Evolutionary conservation across 2,888 invertebrate genomes (phyloP), one percentile per base, ranked within the genome.

Genomic region (Cataglyphis albicans): DNA sequence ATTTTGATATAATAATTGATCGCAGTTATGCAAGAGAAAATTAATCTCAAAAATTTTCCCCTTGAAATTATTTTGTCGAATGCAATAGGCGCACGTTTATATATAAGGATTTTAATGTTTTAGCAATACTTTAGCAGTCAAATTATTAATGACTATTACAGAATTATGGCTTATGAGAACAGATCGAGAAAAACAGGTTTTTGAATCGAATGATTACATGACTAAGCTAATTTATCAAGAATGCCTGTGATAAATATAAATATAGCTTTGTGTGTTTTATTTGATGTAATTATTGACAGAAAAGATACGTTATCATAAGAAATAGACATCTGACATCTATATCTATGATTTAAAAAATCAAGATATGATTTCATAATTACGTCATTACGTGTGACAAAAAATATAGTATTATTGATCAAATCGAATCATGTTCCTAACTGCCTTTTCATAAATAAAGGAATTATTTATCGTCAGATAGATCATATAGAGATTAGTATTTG

Each of bases 361-460:
- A 15, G n/a, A 3, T n/a, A 38, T 6, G 21, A 41, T 21, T 35
- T 35, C 35, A 15, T 15, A 4, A 15, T 44, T 25, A 12, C 12
- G 25, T 38, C 21, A 35, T 35, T 35, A 35, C 10, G 1, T 35
- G 65, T 75, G 32, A 29, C 6, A 55, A 10, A 3, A n/a, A n/a
- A 52, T 12, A 25, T 32, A 48, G 44, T 35, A 35, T 73, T 25
- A 18, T 5, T 52, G 55, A 70, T 75, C 21, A 2, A 48, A 52
- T 80, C 61, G 55, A 81, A 61, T 44, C 55, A 18, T 85, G 18
- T 9, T 35, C 15, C n/a, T 41, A 57, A 38, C 25, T 52, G 25
- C 55, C 76, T 73, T 9, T 6, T 38, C 6, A 48, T 18, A 44
- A 15, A 48, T 48, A 1, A 4, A 48, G 15, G 4, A n/a, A 52